Evolutionary conservation across 2,113 vertebrate genomes (phyloP), one percentile per base, ranked within the genome.

Genomic region (Notechis scutatus): DNA sequence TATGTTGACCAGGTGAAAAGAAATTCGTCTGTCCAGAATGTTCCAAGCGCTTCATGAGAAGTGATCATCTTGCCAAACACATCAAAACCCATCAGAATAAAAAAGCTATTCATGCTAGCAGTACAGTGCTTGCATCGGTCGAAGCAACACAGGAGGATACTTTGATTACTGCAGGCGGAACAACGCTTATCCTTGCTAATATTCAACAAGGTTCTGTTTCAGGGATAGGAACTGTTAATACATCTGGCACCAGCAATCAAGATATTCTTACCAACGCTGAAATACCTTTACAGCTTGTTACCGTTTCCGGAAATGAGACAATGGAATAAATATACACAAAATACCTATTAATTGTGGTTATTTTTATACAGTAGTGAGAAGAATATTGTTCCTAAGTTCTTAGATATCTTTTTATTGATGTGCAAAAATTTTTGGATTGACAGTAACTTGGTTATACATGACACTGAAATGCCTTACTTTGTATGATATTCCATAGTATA

Each of bases 381-480:
- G 96, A 98, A 98, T 98, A 98, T 98, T 98, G 98, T 98, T 98
- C 98, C 97, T 98, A 98, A 98, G 98, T 99, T 98, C 98, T 98
- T 97, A 98, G 98, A 98, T 97, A 98, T 98, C 98, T 99, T 99
- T 99, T 98, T 98, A 98, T 98, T 98, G 98, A 98, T 98, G 97
- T 98, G 98, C 98, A 98, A 98, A 99, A 98, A 98, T 97, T 98
- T 98, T 98, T 98, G 98, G 98, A 98, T 98, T 98, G 98, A 98
- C 97, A 98, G 98, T 98, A 98, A 98, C 98, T 98, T 99, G 98
- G 98, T 99, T 99, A 98, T 99, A 99, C 98, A 98, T 98, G 98
- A 99, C 99, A 99, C 99, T 98, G 98, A 99, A 99, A 99, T 99
- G 99, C 99, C 99, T 99, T 99, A 99, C 99, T 99, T 99, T 99